A percentile compares a stretch with the other conserved stretches of the same genome.
These are phyloP conservation scores for Entelurus aequoreus DNA, from an alignment of 2,113 vertebrate species.

Conservation along the genomic window DNA sequence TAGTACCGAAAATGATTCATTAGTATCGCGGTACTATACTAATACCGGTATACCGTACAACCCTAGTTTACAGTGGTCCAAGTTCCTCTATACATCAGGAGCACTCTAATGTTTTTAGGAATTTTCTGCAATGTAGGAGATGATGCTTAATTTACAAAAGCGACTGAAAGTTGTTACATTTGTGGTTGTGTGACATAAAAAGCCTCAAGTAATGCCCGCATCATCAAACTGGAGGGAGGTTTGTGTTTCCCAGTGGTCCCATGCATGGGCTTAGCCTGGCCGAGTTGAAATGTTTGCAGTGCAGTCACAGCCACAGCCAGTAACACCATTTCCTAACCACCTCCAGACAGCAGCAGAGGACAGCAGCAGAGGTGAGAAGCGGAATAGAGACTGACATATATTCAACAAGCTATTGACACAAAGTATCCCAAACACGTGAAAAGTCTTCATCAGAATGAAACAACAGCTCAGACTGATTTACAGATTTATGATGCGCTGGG, in stretches of 20 bases:
- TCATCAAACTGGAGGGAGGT: constrained; percentile 3
- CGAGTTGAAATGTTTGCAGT: constrained; percentile 25
- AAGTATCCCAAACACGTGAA: constrained; percentile 4
- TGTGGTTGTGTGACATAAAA: not conserved
- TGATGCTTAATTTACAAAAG: constrained; percentile 7
- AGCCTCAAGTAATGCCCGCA: not conserved
- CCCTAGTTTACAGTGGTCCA: too few relatives aligned
- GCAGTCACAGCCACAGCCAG: constrained; percentile 15
- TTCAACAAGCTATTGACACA: constrained; percentile 28
- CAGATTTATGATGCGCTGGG: constrained; percentile 25
- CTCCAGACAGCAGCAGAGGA: constrained; percentile 38
- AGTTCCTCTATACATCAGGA: too few relatives aligned
- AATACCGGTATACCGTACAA: too few relatives aligned
- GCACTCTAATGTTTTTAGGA: too few relatives aligned
- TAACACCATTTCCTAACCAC: constrained; percentile 19
- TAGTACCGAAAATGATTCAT: too few relatives aligned
- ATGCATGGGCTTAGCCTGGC: constrained; percentile 23
- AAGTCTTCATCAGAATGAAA: constrained; percentile 20
- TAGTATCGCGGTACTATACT: too few relatives aligned
- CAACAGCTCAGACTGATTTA: constrained; percentile 27
- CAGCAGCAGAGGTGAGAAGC: constrained; percentile 17
- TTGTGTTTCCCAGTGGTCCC: constrained; percentile 34
- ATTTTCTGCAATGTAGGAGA: not conserved
- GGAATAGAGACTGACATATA: constrained; percentile 5
- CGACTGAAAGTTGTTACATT: constrained; percentile 20